Base-by-base conservation (phyloP, 2,888 invertebrate species). In the Phalera bucephala region DNA sequence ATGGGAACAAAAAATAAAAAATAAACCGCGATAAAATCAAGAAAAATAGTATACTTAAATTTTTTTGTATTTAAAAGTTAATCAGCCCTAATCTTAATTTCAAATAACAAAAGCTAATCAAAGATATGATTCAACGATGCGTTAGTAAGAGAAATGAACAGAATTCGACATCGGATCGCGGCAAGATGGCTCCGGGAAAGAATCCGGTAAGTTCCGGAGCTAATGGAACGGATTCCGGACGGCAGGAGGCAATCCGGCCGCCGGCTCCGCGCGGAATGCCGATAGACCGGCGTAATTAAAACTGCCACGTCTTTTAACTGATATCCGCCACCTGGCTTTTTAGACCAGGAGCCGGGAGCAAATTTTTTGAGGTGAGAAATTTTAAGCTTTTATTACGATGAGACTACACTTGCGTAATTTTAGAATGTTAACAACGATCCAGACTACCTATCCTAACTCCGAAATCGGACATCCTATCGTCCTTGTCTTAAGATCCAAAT, bases 281-380 rank as follows among this genome's bases (percentile, higher is more conserved):
- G 76, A 80, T 80, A 71, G 65, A 63, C 68, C 60, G 64, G 61
- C 72, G 80, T 80, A 81, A 82, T 82, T 82, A 82, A 82, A 81
- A 78, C 75, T 78, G 78, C 73, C 78, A 68, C 67, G 74, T 67
- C 75, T 75, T 77, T 74, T 77, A 76, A 72, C 69, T 70, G 72
- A 76, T 76, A 70, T 59, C 64, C 58, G 56, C 56, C 66, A 73
- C 77, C 77, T 77, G 77, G 46, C 48, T 40, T 49, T 37, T 37
- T 67, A 63, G 69, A 14, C 45, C 26, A 25, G 48, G 77, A 72
- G 71, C 20, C 36, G 20, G 9, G 20, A 12, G 9, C 26, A 14
- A 12, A 11, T 32, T 23, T 44, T 23, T 11, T 26, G 20, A n/a
- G n/a, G n/a, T n/a, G n/a, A n/a, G n/a, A n/a, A n/a, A n/a, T n/a